phyloP scores from a whole-genome alignment of 2,888 invertebrate species.

The Cheilosia vernalis region DNA sequence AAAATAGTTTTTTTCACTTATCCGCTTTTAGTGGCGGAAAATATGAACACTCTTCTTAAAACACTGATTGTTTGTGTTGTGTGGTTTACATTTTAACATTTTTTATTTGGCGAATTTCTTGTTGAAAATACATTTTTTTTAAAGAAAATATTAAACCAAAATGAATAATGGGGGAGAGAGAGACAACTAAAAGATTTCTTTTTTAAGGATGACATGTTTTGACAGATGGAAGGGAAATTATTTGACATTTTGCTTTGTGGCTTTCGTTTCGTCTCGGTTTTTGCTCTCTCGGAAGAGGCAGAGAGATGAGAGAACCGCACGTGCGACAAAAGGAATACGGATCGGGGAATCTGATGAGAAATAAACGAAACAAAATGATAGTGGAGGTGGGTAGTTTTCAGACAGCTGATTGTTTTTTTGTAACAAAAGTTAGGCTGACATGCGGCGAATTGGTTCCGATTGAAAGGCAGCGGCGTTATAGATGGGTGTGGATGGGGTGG shows the following conservation, averaged over 20 bases:
- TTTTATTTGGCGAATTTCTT: constrained; percentile 58
- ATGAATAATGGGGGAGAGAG: constrained; percentile 72
- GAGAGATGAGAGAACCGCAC: constrained; percentile 44
- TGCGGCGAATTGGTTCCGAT: not conserved
- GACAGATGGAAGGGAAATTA: constrained; percentile 73
- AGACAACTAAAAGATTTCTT: constrained; percentile 65
- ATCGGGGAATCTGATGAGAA: constrained; percentile 29
- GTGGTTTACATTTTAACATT: constrained; percentile 52
- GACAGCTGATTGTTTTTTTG: constrained; percentile 46
- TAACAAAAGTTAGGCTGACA: constrained; percentile 12
- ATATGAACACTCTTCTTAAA: constrained; percentile 47
- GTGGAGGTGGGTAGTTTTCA: constrained; percentile 54
- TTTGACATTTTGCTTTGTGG: constrained; percentile 63
- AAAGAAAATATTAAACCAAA: constrained; percentile 74
- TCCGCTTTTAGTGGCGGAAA: constrained; percentile 29
- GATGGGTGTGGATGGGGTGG: not conserved
- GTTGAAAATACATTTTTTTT: constrained; percentile 48
- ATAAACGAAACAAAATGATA: constrained; percentile 43
- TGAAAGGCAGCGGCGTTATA: too few relatives aligned
- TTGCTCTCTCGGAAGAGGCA: constrained; percentile 4
- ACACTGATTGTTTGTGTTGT: constrained; percentile 55
- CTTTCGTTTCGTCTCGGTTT: constrained; percentile 49
- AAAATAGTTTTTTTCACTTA: constrained; percentile 26
- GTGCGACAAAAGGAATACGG: constrained; percentile 63
- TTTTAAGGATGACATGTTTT: constrained; percentile 74